Base-by-base conservation (phyloP, 1,140 invertebrate species). In the Alviniconcha marisindica region DNA sequence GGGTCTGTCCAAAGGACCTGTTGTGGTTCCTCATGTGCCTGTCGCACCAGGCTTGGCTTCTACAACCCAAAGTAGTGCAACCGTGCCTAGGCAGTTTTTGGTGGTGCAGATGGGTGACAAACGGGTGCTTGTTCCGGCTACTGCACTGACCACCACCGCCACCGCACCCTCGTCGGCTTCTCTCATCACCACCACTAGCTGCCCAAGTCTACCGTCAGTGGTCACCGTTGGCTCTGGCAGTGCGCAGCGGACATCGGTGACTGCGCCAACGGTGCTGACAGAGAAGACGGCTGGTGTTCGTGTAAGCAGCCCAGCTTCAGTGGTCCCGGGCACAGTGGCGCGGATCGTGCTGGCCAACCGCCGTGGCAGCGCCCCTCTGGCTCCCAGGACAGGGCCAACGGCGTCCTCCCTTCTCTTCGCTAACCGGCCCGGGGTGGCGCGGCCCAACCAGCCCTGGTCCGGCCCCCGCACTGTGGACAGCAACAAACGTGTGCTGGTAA, bases 61-160 rank as follows among this genome's bases (percentile, higher is more conserved):
- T 24, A 33, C 77, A n/a, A 31, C 42, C 31, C 36, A 40, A 18
- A 36, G 48, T 60, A 38, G 51, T 38, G 33, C 5, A n/a, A 24
- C 78, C 0, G 21, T 48, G 28, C 21, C 56, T 15, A 71, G 40
- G 69, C 78, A 80, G 78, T 80, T 80, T 38, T 38, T 66, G 36
- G n/a, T 80, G 56, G 78, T 80, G 28, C 78, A 80, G 78, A 80
- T 80, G 15, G 78, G 78, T 33, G 60, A 80, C 60, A 63, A 44
- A 14, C 15, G 60, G 38, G 21, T 80, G 7, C 48, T 80, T 21
- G 78, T 80, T 1, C 78, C 78, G 4, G 51, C 56, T 2, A 21
- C 77, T 10, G 36, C 77, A 3, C 28, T 38, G 7, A 38, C 60
- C 40, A 66, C 36, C 78, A 21, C 15, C 28, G 33, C n/a, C 21